Evolutionary conservation across 2,888 invertebrate genomes (phyloP).

Genomic region (Drosophila heteroneura): DNA sequence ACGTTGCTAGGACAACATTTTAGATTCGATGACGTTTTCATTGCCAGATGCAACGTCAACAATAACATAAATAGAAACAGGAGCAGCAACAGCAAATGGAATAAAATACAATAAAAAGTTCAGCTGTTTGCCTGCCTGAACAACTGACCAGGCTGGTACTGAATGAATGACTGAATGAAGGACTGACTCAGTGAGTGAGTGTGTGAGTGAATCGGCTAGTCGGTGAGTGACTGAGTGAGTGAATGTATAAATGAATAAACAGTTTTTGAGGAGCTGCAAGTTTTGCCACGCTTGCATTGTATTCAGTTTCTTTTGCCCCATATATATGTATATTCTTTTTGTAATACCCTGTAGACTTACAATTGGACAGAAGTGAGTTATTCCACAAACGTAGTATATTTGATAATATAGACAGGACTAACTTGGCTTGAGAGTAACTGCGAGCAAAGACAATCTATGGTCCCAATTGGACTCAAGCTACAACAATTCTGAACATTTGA

Average conservation of each 20-base stretch:
- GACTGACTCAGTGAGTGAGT: not conserved
- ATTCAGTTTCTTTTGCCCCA: slow-evolving; percentile 4
- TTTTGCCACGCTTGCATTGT: slow-evolving; percentile 24
- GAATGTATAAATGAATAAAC: slow-evolving; percentile 28
- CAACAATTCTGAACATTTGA: not conserved
- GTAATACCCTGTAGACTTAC: slow-evolving; percentile 1
- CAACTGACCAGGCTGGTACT: slow-evolving; percentile 37
- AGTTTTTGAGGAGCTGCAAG: slow-evolving; percentile 12
- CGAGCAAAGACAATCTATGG: not conserved
- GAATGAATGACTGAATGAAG: slow-evolving; percentile 12
- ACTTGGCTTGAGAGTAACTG: not conserved
- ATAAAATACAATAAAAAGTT: slow-evolving; percentile 47
- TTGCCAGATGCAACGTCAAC: slow-evolving; percentile 79
- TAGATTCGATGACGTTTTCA: slow-evolving; percentile 77
- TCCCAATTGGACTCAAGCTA: not conserved
- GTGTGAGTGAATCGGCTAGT: slow-evolving; percentile 9
- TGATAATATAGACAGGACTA: not conserved
- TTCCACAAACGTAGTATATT: not conserved
- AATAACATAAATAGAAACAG: slow-evolving; percentile 62
- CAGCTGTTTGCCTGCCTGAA: slow-evolving; percentile 46
- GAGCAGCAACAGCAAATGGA: slow-evolving; percentile 28
- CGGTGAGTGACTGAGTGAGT: slow-evolving; percentile 15
- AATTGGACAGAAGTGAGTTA: not conserved
- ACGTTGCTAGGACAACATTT: slow-evolving; percentile 71
- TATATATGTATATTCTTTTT: not conserved